Base-by-base conservation (phyloP, 2,797 vertebrate genomes). In the Cossypha caffra region DNA sequence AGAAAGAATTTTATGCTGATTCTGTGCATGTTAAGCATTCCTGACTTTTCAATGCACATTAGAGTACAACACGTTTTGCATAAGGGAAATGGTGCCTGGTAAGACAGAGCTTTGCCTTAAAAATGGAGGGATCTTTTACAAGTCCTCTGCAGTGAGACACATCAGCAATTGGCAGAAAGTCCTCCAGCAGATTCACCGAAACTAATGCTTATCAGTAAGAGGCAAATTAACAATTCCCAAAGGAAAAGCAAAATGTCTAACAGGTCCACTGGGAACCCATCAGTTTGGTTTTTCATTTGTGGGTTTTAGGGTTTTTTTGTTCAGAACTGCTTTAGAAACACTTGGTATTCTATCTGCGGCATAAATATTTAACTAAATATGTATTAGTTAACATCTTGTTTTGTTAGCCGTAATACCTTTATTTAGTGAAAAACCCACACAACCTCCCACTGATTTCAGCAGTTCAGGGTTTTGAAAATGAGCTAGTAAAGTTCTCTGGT, bases 401-500 rank as follows among this genome's bases (percentile, higher is more conserved):
- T 77, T 45, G 54, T 82, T 95, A 86, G 73, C 69, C 11, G 50
- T 73, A 96, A 91, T 73, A 86, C 24, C 68, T 87, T 88, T 75
- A 82, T 71, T 63, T 86, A 72, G 77, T 71, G 51, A 75, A 75
- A 74, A 69, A 19, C 13, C n/a, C 26, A 47, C 10, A 13, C 7
- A 75, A 17, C 25, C 5, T 59, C 4, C 37, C 57, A 79, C 10
- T 11, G 55, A 81, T 90, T 96, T 96, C 82, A 92, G 69, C 80
- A 92, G 89, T 94, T 94, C 86, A 90, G 71, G 58, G 61, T 95
- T 95, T 31, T 55, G 72, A 94, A 94, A 88, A 86, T 8, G 6
- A 89, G 40, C 83, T 85, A 89, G 51, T 84, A 38, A 93, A 95
- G 50, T 85, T 93, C 75, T 88, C 94, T 95, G 75, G 75, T 80